Base-by-base conservation (phyloP, 2,797 vertebrate species). In the Falco naumanni region DNA sequence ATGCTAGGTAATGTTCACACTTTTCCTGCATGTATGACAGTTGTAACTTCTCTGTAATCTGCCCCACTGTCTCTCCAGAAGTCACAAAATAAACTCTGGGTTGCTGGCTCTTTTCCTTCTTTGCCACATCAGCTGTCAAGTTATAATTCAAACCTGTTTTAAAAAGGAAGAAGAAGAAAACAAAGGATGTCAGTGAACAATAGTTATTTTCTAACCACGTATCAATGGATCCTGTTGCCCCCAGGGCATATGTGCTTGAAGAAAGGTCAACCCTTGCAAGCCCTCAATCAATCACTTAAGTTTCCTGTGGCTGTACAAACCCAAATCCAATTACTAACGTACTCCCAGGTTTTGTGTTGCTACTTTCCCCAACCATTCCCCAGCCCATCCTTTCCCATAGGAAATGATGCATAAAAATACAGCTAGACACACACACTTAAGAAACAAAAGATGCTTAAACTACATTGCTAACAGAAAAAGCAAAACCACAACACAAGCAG, bases 121-220 rank as follows among this genome's bases (percentile, higher is more conserved):
- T 99, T 74, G 98, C 98, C 95, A 98, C 98, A 93, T 99, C 99
- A 48, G 99, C 99, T 0, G 99, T 99, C 97, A 99, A 97, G 97
- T 99, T 98, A 71, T 99, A 99, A 96, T 98, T 98, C 98, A 99
- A 91, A 86, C 98, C 99, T 99, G 96, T 77, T 96, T 84, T 16
- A 80, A 83, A 97, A 43, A 86, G 88, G 75, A 96, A 92, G 65
- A 80, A 76, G 75, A 81, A 89, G 66, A 61, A 95, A 91, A 91
- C 33, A 77, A 74, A 93, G 92, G 84, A 92, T 89, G 74, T 94
- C 71, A 95, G 72, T 53, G 37, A 96, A 96, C 72, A 92, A 64
- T 80, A 72, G 80, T 29, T 79, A 89, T 84, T 95, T 92, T 95
- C 60, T 74, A 95, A 77, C 28, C 51, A 77, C 56, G 53, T 75